Conservation (phyloP, 2,113 vertebrate genomes). For the Psittacus erithacus region DNA sequence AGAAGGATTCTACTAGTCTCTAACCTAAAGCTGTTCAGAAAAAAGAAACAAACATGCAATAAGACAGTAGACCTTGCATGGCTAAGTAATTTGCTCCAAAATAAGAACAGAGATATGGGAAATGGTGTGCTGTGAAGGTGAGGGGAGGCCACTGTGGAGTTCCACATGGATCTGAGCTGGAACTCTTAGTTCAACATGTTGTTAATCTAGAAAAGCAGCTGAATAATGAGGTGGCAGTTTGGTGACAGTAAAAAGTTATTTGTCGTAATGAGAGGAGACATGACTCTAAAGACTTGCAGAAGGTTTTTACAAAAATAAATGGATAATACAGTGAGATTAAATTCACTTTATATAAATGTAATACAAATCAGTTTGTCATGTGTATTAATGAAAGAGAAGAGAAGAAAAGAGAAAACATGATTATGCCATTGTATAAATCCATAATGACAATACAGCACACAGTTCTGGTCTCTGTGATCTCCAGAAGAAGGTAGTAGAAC, state of each 20-base stretch:
- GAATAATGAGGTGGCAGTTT: neutral
- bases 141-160: neutral
- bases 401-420: neutral
- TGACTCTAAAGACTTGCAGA: neutral
- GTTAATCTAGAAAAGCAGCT: neutral
- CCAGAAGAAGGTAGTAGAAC: neutral
- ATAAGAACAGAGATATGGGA: neutral
- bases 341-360: neutral
- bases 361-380: neutral
- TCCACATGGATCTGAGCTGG: neutral
- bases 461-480: neutral
- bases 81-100: neutral
- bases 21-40: neutral
- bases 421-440: neutral
- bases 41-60: neutral
- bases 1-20: neutral
- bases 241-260: neutral
- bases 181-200: neutral
- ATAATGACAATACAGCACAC: neutral
- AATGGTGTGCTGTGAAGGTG: neutral
- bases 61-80: neutral
- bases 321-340: neutral
- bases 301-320: neutral
- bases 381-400: neutral
- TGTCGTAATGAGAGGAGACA: neutral